phyloP scores from a whole-genome alignment of 2,113 vertebrate genomes.

The Origma solitaria region DNA sequence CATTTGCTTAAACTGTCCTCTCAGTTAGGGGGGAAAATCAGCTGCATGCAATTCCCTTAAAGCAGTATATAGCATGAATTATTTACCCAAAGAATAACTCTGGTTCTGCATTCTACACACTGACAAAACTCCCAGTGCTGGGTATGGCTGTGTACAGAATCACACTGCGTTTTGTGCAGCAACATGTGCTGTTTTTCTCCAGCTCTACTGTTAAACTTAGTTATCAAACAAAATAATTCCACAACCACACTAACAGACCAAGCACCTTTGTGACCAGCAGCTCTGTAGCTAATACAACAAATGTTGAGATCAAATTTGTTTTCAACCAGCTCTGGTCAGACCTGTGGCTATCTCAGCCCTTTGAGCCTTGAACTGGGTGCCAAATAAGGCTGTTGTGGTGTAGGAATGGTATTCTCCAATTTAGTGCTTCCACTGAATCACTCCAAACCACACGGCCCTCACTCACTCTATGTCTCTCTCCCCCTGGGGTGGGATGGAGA shows the following conservation, averaged over 20 bases:
- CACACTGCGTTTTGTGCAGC: not conserved
- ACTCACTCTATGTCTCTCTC: not conserved
- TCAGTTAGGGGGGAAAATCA: not conserved
- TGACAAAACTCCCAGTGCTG: not conserved
- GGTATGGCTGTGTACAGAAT: not conserved
- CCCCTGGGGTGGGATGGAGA: not conserved
- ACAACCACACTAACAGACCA: not conserved
- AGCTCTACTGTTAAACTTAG: not conserved
- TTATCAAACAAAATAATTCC: not conserved
- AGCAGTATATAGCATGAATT: not conserved
- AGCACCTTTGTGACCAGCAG: not conserved
- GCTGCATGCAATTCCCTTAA: not conserved
- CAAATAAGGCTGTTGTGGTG: not conserved
- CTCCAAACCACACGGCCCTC: not conserved
- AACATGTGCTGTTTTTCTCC: not conserved
- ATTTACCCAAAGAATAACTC: not conserved
- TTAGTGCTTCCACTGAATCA: not conserved
- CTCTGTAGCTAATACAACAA: not conserved
- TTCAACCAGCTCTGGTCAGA: not conserved
- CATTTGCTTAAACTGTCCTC: not conserved
- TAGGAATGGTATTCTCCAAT: not conserved
- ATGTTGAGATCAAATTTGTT: not conserved
- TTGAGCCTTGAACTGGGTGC: not conserved
- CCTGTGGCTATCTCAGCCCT: not conserved
- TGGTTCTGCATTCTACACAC: not conserved